These are phyloP conservation scores for Acanthurus leucopareius DNA, from an alignment of 2,797 vertebrate species.

Conservation along the genomic window DNA sequence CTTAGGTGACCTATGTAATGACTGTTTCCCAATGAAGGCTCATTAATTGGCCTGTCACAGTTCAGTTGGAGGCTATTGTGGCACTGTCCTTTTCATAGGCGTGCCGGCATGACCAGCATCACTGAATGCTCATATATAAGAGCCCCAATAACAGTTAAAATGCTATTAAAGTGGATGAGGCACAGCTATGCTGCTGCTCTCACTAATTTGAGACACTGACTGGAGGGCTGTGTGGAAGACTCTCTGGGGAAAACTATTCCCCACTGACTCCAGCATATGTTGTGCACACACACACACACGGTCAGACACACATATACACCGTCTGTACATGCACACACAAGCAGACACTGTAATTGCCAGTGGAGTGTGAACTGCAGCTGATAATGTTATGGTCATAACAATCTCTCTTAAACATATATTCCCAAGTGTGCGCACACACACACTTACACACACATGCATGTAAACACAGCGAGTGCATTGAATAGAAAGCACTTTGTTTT, in stretches of 20 bases:
- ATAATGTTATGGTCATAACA: slow-evolving; percentile 86
- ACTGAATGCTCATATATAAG: slow-evolving; percentile 85
- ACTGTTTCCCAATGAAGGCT: slow-evolving; percentile 93
- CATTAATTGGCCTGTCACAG: slow-evolving; percentile 97
- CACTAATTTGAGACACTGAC: slow-evolving; percentile 93
- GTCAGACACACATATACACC: slow-evolving; percentile 9
- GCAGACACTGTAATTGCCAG: slow-evolving; percentile 86
- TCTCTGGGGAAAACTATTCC: slow-evolving; percentile 88
- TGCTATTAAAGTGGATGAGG: slow-evolving; percentile 90
- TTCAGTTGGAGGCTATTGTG: slow-evolving; percentile 94
- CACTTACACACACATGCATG: background rate
- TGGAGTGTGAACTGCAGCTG: slow-evolving; percentile 90
- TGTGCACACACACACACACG: slow-evolving; percentile 68
- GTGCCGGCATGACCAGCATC: slow-evolving; percentile 90
- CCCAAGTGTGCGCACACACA: slow-evolving; percentile 1
- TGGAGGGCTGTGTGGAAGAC: slow-evolving; percentile 88
- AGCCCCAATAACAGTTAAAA: slow-evolving; percentile 91
- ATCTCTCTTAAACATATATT: slow-evolving; percentile 65
- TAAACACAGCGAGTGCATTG: background rate
- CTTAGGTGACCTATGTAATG: slow-evolving; percentile 94
- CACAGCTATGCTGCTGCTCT: slow-evolving; percentile 87
- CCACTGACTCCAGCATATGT: slow-evolving; percentile 71
- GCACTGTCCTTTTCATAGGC: slow-evolving; percentile 92
- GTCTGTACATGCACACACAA: slow-evolving; percentile 19
- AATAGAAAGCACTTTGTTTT: slow-evolving; percentile 9